Evolutionary conservation across 2,888 invertebrate species (phyloP), one percentile per base, ranked within the genome.

Genomic region (Diaprepes abbreviatus): DNA sequence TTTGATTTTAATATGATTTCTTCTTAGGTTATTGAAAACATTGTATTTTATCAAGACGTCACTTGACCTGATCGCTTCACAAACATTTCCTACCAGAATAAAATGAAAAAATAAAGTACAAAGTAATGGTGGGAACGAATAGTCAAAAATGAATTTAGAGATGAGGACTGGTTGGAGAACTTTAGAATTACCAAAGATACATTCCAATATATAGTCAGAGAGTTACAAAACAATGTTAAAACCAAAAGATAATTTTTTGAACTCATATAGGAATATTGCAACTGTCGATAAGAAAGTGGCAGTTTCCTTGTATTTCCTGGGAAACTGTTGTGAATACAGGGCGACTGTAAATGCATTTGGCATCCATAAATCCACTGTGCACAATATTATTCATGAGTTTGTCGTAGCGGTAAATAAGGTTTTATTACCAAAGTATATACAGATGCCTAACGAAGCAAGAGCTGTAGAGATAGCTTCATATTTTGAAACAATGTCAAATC

Each of bases 321-420:
- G 50, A 5, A 50, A 36, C 17, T 57, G n/a, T n/a, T n/a, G n/a
- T n/a, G n/a, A n/a, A n/a, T n/a, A n/a, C n/a, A n/a, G n/a, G n/a
- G n/a, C n/a, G 55, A 31, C 1, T 5, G 54, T 10, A n/a, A 64
- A 64, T 38, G 36, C 16, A 14, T 64, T 64, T 54, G 54, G 64
- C 4, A 33, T 50, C 1, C 52, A 64, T 21, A 64, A 64, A 64
- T 6, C 33, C 17, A 54, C 48, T n/a, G 64, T 64, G 3, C 2
- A 24, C 21, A 55, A 64, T 38, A 19, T 40, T 16, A n/a, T 64
- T 3, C 35, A 64, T 38, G 38, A 45, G 6, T 52, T 64, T 55
- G 10, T 31, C 2, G 7, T 33, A 10, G n/a, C n/a, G n/a, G n/a
- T n/a, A n/a, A n/a, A n/a, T n/a, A n/a, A n/a, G n/a, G n/a, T n/a